These are phyloP conservation scores for Butastur rufipennis DNA, from an alignment of 2,113 vertebrate genomes.

Conservation along the genomic window DNA sequence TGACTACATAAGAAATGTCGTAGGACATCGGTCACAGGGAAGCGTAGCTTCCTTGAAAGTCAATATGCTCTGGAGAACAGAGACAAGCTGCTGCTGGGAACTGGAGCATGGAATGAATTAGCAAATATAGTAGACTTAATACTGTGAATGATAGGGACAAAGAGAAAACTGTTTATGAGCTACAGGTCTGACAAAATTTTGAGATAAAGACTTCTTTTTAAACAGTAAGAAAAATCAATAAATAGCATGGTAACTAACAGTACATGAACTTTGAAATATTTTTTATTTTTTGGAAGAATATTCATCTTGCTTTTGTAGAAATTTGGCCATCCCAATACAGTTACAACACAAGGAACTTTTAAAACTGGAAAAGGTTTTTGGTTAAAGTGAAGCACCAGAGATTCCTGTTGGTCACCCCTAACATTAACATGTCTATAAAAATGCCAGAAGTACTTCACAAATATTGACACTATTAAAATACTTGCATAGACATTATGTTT, in stretches of 20 bases:
- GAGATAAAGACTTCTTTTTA: neutral
- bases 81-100: neutral
- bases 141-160: neutral
- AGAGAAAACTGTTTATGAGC: neutral
- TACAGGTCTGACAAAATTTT: neutral
- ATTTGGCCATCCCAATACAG: neutral
- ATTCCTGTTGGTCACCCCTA: neutral
- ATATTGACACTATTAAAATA: neutral
- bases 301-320: neutral
- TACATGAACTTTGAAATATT: neutral
- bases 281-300: neutral
- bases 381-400: neutral
- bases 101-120: neutral
- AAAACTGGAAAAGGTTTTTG: neutral
- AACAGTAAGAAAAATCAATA: neutral
- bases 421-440: neutral
- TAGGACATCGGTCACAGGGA: neutral
- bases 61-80: neutral
- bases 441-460: neutral
- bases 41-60: neutral
- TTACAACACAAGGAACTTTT: neutral
- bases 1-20: accelerated
- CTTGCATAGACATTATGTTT: neutral
- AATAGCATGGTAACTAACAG: neutral
- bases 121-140: neutral